Evolutionary conservation across 2,113 vertebrate species (phyloP).

Genomic region (Gavialis gangeticus): DNA sequence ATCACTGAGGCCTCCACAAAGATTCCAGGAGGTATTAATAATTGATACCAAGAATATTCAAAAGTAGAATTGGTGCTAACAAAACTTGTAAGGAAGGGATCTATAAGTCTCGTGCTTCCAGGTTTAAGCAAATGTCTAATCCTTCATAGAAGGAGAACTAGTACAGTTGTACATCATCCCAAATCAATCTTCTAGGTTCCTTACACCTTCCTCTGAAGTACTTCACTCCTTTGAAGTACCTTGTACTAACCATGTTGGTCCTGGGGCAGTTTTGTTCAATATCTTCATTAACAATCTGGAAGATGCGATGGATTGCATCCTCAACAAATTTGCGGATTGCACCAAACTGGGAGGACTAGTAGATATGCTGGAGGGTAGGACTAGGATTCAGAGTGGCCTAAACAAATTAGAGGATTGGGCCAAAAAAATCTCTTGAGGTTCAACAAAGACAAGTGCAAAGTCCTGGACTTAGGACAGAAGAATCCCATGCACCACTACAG

Average conservation of each 20-base stretch:
- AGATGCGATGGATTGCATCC: no score
- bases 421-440: no score
- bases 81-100: neutral
- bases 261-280: no score
- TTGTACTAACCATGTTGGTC: neutral
- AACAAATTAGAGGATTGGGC: no score
- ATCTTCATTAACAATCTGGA: no score
- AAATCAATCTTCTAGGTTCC: neutral
- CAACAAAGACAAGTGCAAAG: no score
- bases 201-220: neutral
- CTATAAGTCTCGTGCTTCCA: neutral
- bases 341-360: no score
- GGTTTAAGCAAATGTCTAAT: neutral
- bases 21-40: neutral
- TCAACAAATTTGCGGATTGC: no score
- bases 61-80: neutral
- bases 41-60: neutral
- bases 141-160: neutral
- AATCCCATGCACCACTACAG: no score
- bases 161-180: neutral
- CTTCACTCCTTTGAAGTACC: neutral
- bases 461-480: no score
- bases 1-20: neutral
- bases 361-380: no score
- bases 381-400: no score